These are phyloP conservation scores for Phoebastria nigripes DNA, from an alignment of 2,797 vertebrate species.

Conservation along the genomic window DNA sequence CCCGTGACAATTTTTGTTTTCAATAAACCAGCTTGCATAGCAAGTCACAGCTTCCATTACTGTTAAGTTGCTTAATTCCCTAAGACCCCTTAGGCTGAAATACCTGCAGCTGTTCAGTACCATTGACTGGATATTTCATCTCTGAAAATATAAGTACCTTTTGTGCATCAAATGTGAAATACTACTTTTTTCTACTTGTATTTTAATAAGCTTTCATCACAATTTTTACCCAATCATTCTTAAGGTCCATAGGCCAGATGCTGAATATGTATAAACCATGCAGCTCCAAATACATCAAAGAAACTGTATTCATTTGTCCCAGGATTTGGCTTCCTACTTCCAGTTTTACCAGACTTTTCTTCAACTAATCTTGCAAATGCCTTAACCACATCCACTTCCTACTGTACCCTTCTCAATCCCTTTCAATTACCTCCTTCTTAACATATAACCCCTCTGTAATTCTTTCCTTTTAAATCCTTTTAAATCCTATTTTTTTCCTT, in stretches of 20 bases:
- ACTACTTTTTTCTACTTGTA: neutral
- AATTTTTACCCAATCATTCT: neutral
- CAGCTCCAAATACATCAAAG: neutral
- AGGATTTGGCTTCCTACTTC: slow-evolving; percentile 3
- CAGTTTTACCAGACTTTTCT: slow-evolving; percentile 28
- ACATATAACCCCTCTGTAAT: slow-evolving; percentile 34
- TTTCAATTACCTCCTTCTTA: slow-evolving; percentile 58
- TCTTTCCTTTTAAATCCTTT: slow-evolving; percentile 54
- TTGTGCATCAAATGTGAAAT: neutral
- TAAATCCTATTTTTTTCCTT: neutral
- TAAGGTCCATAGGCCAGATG: neutral
- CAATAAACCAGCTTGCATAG: neutral
- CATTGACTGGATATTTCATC: neutral
- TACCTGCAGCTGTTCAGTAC: neutral
- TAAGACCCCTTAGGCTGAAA: neutral
- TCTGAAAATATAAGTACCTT: neutral
- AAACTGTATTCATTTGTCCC: neutral
- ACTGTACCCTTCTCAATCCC: neutral
- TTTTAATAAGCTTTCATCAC: slow-evolving; percentile 6
- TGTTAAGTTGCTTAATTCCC: neutral
- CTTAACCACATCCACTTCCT: slow-evolving; percentile 35
- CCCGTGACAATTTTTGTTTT: neutral
- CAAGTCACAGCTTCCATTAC: neutral
- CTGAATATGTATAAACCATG: neutral
- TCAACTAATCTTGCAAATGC: slow-evolving; percentile 35